Base-by-base conservation (phyloP, 2,888 invertebrate species). In the Callyntrura sp. region DNA sequence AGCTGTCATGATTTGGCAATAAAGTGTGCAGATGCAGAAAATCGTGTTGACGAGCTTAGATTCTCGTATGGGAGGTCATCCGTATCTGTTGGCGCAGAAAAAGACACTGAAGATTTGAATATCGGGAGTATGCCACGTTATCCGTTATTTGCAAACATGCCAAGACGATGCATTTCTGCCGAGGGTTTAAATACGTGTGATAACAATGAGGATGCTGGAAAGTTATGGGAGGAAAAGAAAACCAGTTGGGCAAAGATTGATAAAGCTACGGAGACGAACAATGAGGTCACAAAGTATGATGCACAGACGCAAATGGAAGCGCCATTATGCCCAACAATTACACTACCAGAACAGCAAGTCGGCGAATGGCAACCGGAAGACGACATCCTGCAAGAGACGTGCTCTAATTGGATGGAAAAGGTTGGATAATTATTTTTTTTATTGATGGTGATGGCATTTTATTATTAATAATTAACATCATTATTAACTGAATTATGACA, bases 401-500 rank as follows among this genome's bases (percentile, higher is more conserved):
- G 91, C 86, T 92, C 92, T 12, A 92, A 92, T 85, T 93, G 93
- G 93, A 20, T 92, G 88, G 93, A 93, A 88, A 93, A 93, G 90
- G 93, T 93, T n/a, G 48, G 20, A 17, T 4, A n/a, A 57, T 48
- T 14, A 25, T 45, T 2, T 51, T 57, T 57, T 57, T 57, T n/a
- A 62, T n/a, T 35, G 20, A 45, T 48, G 51, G 48, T 48, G 14
- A 17, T 76, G 6, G 55, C 9, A 9, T 55, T 55, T 55, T 3
- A 55, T 4, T 55, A 14, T 14, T 55, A 14, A n/a, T 4, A 4
- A 14, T 14, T 55, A 55, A 55, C 55, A 55, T 55, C n/a, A 14
- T n/a, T 55, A 55, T 14, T 55, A 14, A 14, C n/a, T 20, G 23
- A 4, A 65, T 12, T 5, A 65, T 23, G 5, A 20, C 25, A 25